Evolutionary conservation across 2,113 vertebrate genomes (phyloP), one percentile per base, ranked within the genome.

Genomic region (Arothron firmamentum): DNA sequence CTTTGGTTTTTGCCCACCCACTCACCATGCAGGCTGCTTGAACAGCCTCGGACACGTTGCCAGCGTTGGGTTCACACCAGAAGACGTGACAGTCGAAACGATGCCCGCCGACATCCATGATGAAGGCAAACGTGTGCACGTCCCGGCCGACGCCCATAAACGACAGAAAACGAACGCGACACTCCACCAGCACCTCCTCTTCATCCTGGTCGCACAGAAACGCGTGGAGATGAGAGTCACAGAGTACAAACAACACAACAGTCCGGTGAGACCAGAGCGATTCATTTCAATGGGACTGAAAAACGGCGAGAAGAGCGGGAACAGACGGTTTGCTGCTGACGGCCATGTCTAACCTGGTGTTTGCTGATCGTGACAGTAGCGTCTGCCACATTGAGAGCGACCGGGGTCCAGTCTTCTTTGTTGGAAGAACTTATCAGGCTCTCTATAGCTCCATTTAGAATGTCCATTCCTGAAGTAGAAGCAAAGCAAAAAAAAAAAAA

Each of bases 11-110:
- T 10, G 3, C 21, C 19, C 18, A 0, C 17, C 28, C 28, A 78
- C 94, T 94, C 90, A 99, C 96, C 97, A 99, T 97, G 73, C 97
- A 99, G 2, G 97, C 97, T 1, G 97, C 97, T 85, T 99, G 97
- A 10, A 99, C 97, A 0, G 97, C 97, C 86, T 98, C 97, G 0
- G 97, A 99, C 53, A 99, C 95, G 0, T 88, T 93, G 18, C 91
- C 97, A 0, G 96, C 96, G 1, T 97, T 97, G 7, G 97, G 97
- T 17, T 98, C 96, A 3, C 97, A 99, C 97, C 97, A 99, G 76
- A 98, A 98, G 0, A 95, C 87, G 0, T 99, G 96, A 70, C 95
- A 97, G 90, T 99, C 96, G 0, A 94, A 99, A 59, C 90, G 96
- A 86, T 97, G 95, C 86, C 92, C 91, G 54, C 96, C 96, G 0